These are phyloP conservation scores for Hemicrepidius hirtus DNA, from an alignment of 2,888 invertebrate genomes.

Conservation along the genomic window DNA sequence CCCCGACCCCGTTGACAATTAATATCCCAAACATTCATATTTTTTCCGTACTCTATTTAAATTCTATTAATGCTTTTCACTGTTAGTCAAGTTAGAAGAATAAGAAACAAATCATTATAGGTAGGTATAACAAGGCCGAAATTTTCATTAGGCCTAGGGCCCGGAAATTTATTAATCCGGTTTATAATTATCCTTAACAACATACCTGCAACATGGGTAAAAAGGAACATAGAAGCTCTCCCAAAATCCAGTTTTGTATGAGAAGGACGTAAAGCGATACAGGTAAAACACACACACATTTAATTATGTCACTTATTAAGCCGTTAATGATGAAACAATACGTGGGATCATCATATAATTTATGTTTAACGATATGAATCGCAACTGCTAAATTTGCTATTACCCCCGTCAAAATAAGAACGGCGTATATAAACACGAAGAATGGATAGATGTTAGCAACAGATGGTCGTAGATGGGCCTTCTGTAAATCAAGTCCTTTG, in stretches of 20 bases:
- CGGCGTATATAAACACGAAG: slow-evolving; percentile 78
- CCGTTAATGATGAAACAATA: slow-evolving; percentile 81
- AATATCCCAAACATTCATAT: no score
- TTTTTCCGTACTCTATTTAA: no score
- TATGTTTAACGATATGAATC: slow-evolving; percentile 73
- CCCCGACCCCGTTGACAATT: no score
- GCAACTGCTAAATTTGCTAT: slow-evolving; percentile 77
- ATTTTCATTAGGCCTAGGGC: no score
- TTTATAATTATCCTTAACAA: no score
- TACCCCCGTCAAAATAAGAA: slow-evolving; percentile 76
- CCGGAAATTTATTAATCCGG: no score
- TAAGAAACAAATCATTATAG: no score
- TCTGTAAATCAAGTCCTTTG: slow-evolving; percentile 73
- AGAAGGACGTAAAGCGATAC: slow-evolving; percentile 80
- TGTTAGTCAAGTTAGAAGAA: no score
- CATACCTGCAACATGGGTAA: slow-evolving; percentile 83
- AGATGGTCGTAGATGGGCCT: slow-evolving; percentile 77
- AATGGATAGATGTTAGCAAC: slow-evolving; percentile 76
- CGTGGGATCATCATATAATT: slow-evolving; percentile 78
- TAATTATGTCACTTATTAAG: slow-evolving; percentile 79
- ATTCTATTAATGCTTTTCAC: no score
- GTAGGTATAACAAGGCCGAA: no score
- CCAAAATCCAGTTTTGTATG: slow-evolving; percentile 83
- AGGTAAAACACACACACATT: slow-evolving; percentile 81
- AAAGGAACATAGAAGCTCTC: slow-evolving; percentile 82